Percentiles rank a stretch among this genome's conserved stretches.
Conservation (phyloP, 2,113 vertebrate species). For the Actenoides hombroni region DNA sequence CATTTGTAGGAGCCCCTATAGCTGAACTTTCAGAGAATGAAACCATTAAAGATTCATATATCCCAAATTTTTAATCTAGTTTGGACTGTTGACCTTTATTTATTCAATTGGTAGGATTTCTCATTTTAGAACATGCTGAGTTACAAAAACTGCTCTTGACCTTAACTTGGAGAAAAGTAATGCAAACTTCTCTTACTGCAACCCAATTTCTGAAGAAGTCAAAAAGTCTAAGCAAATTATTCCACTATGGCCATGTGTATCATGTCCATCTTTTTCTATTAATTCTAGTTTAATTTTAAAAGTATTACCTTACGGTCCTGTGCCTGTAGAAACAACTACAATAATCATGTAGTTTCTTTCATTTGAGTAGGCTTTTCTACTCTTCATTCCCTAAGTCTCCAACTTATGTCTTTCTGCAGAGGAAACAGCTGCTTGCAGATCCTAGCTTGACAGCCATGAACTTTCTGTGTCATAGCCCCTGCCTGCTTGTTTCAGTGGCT, state of each 20-base stretch:
- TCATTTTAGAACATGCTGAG: neutral
- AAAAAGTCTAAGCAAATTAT: neutral
- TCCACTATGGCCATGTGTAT: neutral
- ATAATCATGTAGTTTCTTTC: neutral
- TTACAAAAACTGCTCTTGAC: neutral
- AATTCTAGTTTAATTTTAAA: neutral
- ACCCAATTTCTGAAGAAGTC: neutral
- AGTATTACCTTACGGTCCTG: neutral
- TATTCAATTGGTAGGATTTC: neutral
- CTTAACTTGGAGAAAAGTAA: neutral
- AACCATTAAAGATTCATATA: slow-evolving; percentile 32
- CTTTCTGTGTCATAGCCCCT: neutral
- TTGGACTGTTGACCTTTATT: slow-evolving; percentile 34
- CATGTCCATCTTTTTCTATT: neutral
- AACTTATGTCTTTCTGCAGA: neutral
- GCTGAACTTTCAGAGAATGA: neutral
- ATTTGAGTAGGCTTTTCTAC: neutral
- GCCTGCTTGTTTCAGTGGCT: neutral
- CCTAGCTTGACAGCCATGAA: neutral
- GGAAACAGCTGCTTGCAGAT: neutral
- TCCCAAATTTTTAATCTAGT: slow-evolving; percentile 10
- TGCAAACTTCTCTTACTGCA: neutral
- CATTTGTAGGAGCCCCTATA: neutral
- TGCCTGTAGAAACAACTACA: neutral
- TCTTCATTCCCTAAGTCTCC: neutral